Conservation (phyloP, 1,140 invertebrate genomes). For the Ooceraea biroi region DNA sequence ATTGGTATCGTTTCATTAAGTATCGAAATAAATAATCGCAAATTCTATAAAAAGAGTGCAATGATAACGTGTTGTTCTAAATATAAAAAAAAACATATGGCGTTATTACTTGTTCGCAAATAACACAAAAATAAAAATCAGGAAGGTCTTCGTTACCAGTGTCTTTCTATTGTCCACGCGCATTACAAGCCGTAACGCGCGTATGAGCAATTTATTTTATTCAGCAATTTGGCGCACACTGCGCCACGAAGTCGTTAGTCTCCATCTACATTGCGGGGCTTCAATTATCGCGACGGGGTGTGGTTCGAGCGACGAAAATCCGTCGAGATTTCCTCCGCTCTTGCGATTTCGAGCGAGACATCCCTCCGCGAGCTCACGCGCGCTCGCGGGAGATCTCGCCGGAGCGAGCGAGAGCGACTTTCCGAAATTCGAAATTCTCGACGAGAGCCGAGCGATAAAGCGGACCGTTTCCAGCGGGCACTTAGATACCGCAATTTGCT, state of each 20-base stretch:
- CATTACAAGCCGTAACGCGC: background rate
- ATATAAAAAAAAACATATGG: no score
- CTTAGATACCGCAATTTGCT: slow-evolving; percentile 78
- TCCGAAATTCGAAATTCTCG: slow-evolving; percentile 75
- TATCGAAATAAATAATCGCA: background rate
- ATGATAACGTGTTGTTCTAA: background rate
- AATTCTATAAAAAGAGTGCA: background rate
- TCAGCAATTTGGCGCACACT: background rate
- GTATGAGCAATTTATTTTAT: slow-evolving; percentile 34
- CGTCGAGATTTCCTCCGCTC: slow-evolving; percentile 48
- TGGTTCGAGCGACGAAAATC: slow-evolving; percentile 46
- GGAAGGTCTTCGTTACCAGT: background rate
- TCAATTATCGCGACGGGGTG: slow-evolving; percentile 45
- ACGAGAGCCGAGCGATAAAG: slow-evolving; percentile 73
- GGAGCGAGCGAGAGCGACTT: slow-evolving; percentile 67
- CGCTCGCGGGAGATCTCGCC: background rate
- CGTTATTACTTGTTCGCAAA: background rate
- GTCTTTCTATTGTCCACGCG: background rate
- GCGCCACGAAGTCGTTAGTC: background rate
- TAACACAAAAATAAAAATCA: background rate
- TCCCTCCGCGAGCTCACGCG: background rate
- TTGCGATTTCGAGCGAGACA: slow-evolving; percentile 47
- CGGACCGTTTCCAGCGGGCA: slow-evolving; percentile 74
- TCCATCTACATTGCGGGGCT: slow-evolving; percentile 12
- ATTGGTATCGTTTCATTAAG: slow-evolving; percentile 2